Conservation (phyloP, 2,888 invertebrate genomes). For the Periphyllus acericola region DNA sequence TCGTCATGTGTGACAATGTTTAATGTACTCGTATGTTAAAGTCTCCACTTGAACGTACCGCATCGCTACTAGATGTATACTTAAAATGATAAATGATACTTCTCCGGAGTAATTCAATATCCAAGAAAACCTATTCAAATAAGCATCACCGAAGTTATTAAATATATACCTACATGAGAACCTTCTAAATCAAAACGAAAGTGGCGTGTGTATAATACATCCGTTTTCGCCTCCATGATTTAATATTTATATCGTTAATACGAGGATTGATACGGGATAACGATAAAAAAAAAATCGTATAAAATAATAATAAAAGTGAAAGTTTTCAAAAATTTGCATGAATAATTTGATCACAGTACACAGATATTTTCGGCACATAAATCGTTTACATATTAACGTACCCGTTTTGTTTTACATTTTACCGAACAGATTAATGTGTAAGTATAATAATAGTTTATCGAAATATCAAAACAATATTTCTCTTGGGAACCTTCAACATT, state of each 20-base stretch:
- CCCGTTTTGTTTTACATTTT: too few relatives aligned
- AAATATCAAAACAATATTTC: too few relatives aligned
- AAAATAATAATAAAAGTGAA: constrained; percentile 18
- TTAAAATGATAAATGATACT: neutral
- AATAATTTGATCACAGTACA: neutral
- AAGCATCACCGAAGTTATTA: neutral
- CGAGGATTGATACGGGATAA: neutral
- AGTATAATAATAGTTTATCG: too few relatives aligned
- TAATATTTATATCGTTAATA: neutral
- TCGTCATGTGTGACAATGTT: neutral
- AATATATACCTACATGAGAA: too few relatives aligned
- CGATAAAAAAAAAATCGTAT: neutral
- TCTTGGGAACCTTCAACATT: too few relatives aligned
- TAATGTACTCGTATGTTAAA: neutral
- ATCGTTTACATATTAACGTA: too few relatives aligned
- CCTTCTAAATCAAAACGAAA: constrained; percentile 9
- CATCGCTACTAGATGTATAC: neutral
- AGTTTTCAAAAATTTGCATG: constrained; percentile 12
- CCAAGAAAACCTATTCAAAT: neutral
- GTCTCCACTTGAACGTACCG: neutral
- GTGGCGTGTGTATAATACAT: neutral
- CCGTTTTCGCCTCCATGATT: neutral
- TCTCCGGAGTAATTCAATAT: neutral
- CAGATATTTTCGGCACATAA: too few relatives aligned
- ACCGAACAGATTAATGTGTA: too few relatives aligned